Evolutionary conservation across 37 sponge, comb jelly and placozoan genomes (phyloP), one percentile per base, ranked within the genome.

Genomic region (Bolinopsis microptera): DNA sequence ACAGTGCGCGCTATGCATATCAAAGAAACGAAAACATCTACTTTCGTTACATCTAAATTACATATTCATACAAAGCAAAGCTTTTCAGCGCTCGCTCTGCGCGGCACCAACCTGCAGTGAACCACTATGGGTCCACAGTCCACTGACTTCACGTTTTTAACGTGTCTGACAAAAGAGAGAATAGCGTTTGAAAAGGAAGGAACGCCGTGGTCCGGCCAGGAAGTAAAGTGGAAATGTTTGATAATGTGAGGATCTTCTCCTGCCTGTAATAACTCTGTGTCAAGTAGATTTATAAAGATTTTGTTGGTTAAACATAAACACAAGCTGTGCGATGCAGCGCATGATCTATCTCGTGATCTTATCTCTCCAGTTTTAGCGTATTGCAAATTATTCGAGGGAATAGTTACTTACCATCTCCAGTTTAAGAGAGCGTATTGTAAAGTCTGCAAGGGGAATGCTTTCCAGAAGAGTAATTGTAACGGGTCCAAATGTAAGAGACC

Each of bases 381-480:
- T n/a, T n/a, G n/a, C n/a, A n/a, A n/a, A n/a, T n/a, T n/a, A n/a
- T n/a, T n/a, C n/a, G n/a, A 72, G 75, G 18, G 75, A 35, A 33
- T 23, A 1, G 1, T 1, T 32, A 80, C 82, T 21, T 33, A 33
- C 82, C 82, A 80, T 80, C 32, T 80, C 82, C 3, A 80, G 82
- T 80, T 80, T 80, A 13, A 80, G 82, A 34, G 82, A 80, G 16
- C 82, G 35, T 31, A 80, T 80, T 8, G 96, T 95, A 95, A 94
- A 95, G 67, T 96, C 97, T 41, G 97, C 92, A 0, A 97, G 94
- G 0, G 38, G 75, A 9, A 95, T 93, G 0, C 88, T 86, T 69
- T 97, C 96, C 35, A 95, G 95, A 1, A 93, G 26, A 34, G 94
- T 92, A 32, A 97, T 94, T 27, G 93, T 92, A 16, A 97, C 93